Evolutionary conservation across 2,797 vertebrate genomes (phyloP).

Genomic region (Bovichtus diacanthus): DNA sequence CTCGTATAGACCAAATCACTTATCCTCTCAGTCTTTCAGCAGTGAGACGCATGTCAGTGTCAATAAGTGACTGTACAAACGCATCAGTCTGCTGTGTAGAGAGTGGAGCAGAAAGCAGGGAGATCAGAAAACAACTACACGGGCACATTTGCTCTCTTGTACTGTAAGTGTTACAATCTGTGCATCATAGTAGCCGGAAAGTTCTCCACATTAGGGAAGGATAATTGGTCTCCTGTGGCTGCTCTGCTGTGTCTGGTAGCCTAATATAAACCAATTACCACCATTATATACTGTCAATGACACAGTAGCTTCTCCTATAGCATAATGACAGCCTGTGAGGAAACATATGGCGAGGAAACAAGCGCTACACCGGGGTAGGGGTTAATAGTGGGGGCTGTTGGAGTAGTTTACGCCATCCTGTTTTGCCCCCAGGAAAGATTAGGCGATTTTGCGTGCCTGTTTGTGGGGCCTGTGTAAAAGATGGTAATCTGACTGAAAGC

Average conservation of each 20-base stretch:
- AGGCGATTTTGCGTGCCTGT: slow-evolving; percentile 61
- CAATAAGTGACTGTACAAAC: slow-evolving; percentile 49
- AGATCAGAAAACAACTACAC: neutral
- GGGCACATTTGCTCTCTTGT: slow-evolving; percentile 17
- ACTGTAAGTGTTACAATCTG: slow-evolving; percentile 56
- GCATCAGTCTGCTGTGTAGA: slow-evolving; percentile 2
- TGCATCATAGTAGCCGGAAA: slow-evolving; percentile 33
- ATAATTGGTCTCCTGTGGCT: slow-evolving; percentile 69
- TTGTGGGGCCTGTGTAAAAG: slow-evolving; percentile 55
- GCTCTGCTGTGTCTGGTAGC: slow-evolving; percentile 53
- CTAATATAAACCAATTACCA: slow-evolving; percentile 71
- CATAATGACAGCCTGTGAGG: slow-evolving; percentile 63
- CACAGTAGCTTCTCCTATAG: slow-evolving; percentile 53
- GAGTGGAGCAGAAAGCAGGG: neutral
- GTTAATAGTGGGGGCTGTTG: slow-evolving; percentile 66
- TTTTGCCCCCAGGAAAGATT: slow-evolving; percentile 65
- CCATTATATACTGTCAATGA: slow-evolving; percentile 65
- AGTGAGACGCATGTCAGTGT: slow-evolving; percentile 25
- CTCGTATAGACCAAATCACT: neutral
- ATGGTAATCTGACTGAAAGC: slow-evolving; percentile 68
- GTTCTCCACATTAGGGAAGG: slow-evolving; percentile 53
- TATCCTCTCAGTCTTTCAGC: slow-evolving; percentile 18
- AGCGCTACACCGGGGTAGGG: slow-evolving; percentile 25
- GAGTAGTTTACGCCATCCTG: slow-evolving; percentile 57
- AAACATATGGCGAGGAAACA: slow-evolving; percentile 65